A percentile compares a stretch with the other conserved stretches of the same genome.
phyloP scores from a whole-genome alignment of 2,797 vertebrate genomes.

The Garrulus glandarius region DNA sequence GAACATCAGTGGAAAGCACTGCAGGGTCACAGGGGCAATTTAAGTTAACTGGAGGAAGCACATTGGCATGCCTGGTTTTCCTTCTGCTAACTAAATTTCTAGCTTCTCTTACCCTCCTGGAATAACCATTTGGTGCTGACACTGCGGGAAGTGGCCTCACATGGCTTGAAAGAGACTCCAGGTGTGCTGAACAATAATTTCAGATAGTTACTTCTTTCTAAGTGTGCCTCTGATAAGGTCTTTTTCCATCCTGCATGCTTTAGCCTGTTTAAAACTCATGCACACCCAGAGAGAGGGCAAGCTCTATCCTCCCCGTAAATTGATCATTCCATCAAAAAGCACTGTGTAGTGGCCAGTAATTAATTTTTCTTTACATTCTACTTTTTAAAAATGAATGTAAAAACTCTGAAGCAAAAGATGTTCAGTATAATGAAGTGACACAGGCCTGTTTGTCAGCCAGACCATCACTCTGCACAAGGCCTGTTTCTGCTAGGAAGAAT shows the following conservation, averaged over 20 bases:
- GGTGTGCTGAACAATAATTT: slow-evolving; percentile 7
- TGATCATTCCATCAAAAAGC: not conserved
- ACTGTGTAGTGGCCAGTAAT: not conserved
- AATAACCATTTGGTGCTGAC: not conserved
- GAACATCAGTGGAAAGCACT: not conserved
- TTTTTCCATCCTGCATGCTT: not conserved
- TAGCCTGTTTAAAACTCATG: not conserved
- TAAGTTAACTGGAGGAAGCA: slow-evolving; percentile 3
- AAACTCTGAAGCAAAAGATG: not conserved
- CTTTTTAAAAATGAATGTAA: not conserved
- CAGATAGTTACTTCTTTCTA: not conserved
- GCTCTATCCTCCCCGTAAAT: not conserved
- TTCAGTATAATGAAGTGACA: not conserved
- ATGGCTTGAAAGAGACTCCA: not conserved
- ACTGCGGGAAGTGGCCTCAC: not conserved
- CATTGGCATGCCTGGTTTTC: not conserved
- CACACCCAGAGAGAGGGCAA: not conserved
- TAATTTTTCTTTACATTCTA: not conserved
- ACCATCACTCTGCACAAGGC: not conserved
- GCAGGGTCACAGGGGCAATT: slow-evolving; percentile 1
- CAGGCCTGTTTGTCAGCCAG: not conserved
- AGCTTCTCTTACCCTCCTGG: not conserved
- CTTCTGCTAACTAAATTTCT: not conserved
- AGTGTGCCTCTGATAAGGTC: not conserved
- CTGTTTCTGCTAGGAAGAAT: not conserved